A percentile compares a stretch with the other conserved stretches of the same genome.
Evolutionary conservation across 2,888 invertebrate genomes (phyloP).

Genomic region (Gortyna flavago): DNA sequence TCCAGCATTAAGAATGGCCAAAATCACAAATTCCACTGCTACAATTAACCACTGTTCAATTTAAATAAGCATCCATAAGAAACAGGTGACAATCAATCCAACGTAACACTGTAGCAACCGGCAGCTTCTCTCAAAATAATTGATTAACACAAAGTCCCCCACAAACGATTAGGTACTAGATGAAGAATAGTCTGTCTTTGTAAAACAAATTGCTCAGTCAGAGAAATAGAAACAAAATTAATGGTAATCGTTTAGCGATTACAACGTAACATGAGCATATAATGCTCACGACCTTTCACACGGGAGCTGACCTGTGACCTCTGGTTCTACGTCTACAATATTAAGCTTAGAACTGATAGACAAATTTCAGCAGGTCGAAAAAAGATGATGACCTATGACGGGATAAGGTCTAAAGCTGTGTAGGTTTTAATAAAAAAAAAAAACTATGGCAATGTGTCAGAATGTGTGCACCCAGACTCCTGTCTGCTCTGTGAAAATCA

Average conservation of each 20-base stretch:
- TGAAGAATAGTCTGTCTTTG: constrained; percentile 53
- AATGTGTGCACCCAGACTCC: not conserved
- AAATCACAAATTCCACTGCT: not conserved
- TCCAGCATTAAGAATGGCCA: not conserved
- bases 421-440: not conserved
- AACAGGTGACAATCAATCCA: constrained; percentile 15
- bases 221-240: constrained; percentile 59
- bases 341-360: constrained; percentile 6
- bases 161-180: constrained; percentile 40
- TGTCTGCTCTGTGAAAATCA: not conserved
- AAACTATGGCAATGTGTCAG: not conserved
- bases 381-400: not conserved
- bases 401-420: not conserved
- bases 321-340: constrained; percentile 14
- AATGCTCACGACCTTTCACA: constrained; percentile 61
- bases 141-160: constrained; percentile 27
- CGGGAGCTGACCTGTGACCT: constrained; percentile 65
- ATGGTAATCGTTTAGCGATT: constrained; percentile 62
- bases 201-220: constrained; percentile 54
- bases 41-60: not conserved
- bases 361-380: not conserved
- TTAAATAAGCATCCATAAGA: not conserved
- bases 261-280: constrained; percentile 46
- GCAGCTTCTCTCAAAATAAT: constrained; percentile 34
- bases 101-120: not conserved